Conservation (phyloP, 2,113 vertebrate species). For the Eleginops maclovinus region DNA sequence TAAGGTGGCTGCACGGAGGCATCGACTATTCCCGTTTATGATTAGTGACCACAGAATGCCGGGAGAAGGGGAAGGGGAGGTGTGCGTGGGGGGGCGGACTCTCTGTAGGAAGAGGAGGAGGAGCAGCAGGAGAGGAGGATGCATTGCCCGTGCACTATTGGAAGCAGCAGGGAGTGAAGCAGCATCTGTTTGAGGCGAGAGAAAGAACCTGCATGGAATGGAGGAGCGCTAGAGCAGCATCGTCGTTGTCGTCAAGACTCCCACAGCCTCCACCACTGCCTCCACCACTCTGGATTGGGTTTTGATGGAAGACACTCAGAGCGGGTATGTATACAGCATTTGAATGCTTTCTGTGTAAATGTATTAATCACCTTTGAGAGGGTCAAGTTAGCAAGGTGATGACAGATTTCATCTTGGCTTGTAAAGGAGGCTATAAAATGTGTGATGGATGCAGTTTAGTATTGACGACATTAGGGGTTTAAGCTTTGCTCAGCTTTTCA, state of each 20-base stretch:
- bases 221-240: conserved; percentile 60
- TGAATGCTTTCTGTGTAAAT: conserved; percentile 11
- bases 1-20: conserved; percentile 3
- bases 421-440: conserved; percentile 21
- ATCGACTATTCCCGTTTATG: conserved; percentile 19
- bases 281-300: conserved; percentile 15
- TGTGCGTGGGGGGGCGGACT: conserved; percentile 50
- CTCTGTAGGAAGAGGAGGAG: conserved; percentile 40
- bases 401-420: conserved; percentile 18
- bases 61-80: conserved; percentile 15
- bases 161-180: conserved; percentile 58
- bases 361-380: conserved; percentile 2
- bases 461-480: background rate
- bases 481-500: background rate
- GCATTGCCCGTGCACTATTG: conserved; percentile 63
- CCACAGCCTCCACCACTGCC: conserved; percentile 17
- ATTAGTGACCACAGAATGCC: conserved; percentile 53
- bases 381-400: conserved; percentile 24
- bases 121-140: conserved; percentile 43
- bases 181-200: conserved; percentile 63
- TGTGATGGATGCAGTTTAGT: conserved; percentile 13
- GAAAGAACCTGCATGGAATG: conserved; percentile 66
- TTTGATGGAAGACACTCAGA: conserved; percentile 55
- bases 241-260: conserved; percentile 40
- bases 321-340: conserved; percentile 38